Evolutionary conservation across 2,113 vertebrate genomes (phyloP).

Genomic region (Zosterops borbonicus): DNA sequence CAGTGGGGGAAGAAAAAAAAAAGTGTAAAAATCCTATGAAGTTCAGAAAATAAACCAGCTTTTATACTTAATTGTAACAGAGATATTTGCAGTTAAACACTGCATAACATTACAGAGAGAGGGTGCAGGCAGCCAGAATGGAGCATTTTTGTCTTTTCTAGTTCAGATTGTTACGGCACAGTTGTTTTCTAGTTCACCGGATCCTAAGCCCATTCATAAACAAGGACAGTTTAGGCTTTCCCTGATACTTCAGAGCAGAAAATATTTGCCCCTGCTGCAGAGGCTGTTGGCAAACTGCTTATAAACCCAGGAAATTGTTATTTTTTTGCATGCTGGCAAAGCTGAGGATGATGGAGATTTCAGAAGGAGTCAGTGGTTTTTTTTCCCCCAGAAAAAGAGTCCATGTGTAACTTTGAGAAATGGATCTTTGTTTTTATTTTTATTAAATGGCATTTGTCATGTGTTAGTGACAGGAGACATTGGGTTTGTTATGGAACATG

Average conservation of each 20-base stretch:
- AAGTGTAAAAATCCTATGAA: conserved; percentile 29
- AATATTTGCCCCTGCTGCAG: neutral
- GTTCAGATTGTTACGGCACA: conserved; percentile 21
- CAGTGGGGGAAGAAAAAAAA: neutral
- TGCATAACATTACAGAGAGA: neutral
- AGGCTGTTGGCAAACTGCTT: neutral
- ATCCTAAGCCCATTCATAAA: conserved; percentile 33
- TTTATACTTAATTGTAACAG: conserved; percentile 10
- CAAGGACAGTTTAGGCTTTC: neutral
- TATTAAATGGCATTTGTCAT: neutral
- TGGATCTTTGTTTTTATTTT: neutral
- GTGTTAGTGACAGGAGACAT: neutral
- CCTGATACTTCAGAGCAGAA: neutral
- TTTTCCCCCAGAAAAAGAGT: neutral
- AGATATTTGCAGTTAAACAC: conserved; percentile 30
- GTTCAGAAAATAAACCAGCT: conserved; percentile 33
- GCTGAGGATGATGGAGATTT: neutral
- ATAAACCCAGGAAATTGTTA: neutral
- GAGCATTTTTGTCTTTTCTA: conserved; percentile 26
- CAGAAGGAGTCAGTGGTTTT: neutral
- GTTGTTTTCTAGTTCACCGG: conserved; percentile 52
- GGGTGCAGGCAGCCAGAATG: neutral
- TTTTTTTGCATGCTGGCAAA: neutral
- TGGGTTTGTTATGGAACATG: neutral
- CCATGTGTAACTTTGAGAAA: neutral